Evolutionary conservation across 2,888 invertebrate species (phyloP).

Genomic region (Scelioninae gen. 2): DNA sequence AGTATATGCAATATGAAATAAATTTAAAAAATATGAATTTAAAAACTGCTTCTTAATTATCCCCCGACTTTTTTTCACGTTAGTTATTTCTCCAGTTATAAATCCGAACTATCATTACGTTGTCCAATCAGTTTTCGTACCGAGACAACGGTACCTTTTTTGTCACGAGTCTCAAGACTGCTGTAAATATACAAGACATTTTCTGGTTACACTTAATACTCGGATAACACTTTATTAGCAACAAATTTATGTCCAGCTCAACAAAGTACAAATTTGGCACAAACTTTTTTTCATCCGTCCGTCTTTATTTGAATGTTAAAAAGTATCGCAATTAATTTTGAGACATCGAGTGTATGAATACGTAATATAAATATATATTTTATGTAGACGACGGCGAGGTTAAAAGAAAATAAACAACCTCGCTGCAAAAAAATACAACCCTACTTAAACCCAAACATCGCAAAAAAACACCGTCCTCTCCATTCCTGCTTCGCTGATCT

Average conservation of each 20-base stretch:
- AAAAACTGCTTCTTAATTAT: neutral
- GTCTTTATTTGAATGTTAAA: conserved; percentile 44
- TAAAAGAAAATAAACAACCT: conserved; percentile 59
- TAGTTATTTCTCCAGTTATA: conserved; percentile 11
- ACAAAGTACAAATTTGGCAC: conserved; percentile 29
- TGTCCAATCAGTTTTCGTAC: conserved; percentile 20
- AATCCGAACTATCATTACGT: conserved; percentile 14
- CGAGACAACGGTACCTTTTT: conserved; percentile 20
- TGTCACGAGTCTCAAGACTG: conserved; percentile 21
- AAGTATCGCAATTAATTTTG: conserved; percentile 49
- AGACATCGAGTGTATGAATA: conserved; percentile 54
- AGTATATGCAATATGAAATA: too few relatives aligned
- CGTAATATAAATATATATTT: conserved; percentile 57
- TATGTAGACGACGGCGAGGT: conserved; percentile 53
- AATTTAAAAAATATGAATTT: neutral
- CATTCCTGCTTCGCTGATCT: too few relatives aligned
- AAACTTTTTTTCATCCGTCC: conserved; percentile 27
- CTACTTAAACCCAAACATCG: too few relatives aligned
- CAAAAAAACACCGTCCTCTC: too few relatives aligned
- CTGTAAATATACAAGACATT: conserved; percentile 38
- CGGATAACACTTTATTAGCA: conserved; percentile 29
- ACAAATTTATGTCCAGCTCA: conserved; percentile 34
- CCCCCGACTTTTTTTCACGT: conserved; percentile 1
- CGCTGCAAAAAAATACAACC: too few relatives aligned
- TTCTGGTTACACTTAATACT: conserved; percentile 37